Conservation (phyloP, 1,140 invertebrate species). For the Oryzaephilus surinamensis region DNA sequence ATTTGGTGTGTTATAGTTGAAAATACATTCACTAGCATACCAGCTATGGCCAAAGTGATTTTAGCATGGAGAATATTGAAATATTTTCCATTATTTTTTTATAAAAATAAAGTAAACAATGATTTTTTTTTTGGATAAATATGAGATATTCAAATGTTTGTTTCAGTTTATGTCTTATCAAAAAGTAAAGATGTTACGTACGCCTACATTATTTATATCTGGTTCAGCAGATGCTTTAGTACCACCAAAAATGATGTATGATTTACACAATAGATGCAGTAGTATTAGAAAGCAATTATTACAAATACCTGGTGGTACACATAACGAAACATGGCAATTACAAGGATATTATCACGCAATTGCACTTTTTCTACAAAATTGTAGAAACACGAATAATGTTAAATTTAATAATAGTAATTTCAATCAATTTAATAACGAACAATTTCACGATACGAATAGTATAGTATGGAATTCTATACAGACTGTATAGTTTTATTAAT, state of each 20-base stretch:
- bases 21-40: conserved; percentile 92
- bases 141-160: conserved; percentile 11
- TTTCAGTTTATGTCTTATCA: conserved; percentile 59
- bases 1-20: conserved; percentile 82
- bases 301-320: conserved; percentile 63
- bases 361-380: conserved; percentile 31
- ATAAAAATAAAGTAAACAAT: conserved; percentile 68
- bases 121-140: background rate
- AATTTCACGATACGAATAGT: too few species aligned
- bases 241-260: conserved; percentile 74
- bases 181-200: conserved; percentile 55
- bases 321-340: conserved; percentile 78
- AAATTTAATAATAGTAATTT: too few species aligned
- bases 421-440: too few species aligned
- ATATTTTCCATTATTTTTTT: conserved; percentile 62
- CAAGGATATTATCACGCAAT: conserved; percentile 33
- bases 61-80: conserved; percentile 57
- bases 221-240: conserved; percentile 75
- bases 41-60: conserved; percentile 76
- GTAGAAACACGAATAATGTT: too few species aligned
- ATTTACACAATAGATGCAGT: conserved; percentile 58
- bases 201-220: conserved; percentile 69
- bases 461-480: too few species aligned
- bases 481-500: too few species aligned
- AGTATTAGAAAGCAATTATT: conserved; percentile 60